Evolutionary conservation across 1,140 invertebrate genomes (phyloP).

Genomic region (Ceratitis capitata): DNA sequence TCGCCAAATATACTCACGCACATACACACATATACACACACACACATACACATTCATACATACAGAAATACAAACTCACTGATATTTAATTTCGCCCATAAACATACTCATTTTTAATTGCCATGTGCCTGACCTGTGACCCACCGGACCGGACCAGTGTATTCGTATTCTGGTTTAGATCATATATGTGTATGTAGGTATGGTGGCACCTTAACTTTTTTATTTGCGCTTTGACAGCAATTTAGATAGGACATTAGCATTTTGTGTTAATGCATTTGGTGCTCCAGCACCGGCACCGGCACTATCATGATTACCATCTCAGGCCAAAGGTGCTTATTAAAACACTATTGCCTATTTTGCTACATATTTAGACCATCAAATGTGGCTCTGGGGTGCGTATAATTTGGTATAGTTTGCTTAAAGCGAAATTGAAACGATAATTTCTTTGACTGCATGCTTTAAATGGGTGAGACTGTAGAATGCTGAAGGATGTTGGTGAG

Average conservation of each 20-base stretch:
- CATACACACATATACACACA: neutral
- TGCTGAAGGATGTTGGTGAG: too few relatives aligned
- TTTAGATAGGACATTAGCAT: slow-evolving; percentile 37
- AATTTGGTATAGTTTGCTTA: neutral
- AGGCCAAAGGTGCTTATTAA: slow-evolving; percentile 22
- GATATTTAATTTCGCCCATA: too few relatives aligned
- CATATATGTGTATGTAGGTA: neutral
- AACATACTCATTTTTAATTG: slow-evolving; percentile 35
- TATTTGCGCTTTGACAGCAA: slow-evolving; percentile 24
- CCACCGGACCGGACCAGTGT: too few relatives aligned
- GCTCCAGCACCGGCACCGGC: too few relatives aligned
- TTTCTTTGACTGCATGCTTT: neutral
- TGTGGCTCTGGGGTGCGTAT: neutral
- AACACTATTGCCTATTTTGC: neutral
- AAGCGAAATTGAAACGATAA: neutral
- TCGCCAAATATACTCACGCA: neutral
- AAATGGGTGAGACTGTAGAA: neutral
- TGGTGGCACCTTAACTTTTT: neutral
- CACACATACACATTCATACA: too few relatives aligned
- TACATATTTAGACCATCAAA: neutral
- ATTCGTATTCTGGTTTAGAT: slow-evolving; percentile 42
- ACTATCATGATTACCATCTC: too few relatives aligned
- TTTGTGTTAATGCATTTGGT: slow-evolving; percentile 19
- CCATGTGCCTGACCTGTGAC: slow-evolving; percentile 23
- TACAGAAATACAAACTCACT: too few relatives aligned